Conservation (phyloP, 2,113 vertebrate species). For the Lepisosteus oculatus region DNA sequence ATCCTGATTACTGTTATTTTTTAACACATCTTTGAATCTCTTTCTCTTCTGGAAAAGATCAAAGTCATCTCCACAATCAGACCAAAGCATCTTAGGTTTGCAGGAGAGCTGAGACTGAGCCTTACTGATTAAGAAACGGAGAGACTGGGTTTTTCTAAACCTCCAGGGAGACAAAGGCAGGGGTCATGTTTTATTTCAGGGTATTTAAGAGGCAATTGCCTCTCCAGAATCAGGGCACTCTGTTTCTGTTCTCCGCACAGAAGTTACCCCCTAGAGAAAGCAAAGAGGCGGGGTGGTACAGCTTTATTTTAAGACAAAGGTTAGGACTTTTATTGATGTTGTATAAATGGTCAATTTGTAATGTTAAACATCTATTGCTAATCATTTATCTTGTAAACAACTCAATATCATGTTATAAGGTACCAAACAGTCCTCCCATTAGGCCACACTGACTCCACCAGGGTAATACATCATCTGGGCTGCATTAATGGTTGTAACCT, state of each 20-base stretch:
- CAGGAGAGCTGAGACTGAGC: too few species aligned
- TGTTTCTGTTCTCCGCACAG: background rate
- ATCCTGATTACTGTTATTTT: too few species aligned
- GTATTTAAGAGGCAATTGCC: conserved; percentile 7
- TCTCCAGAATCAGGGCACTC: too few species aligned
- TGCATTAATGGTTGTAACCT: conserved; percentile 36
- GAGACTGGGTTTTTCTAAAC: background rate
- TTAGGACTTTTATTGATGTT: conserved; percentile 36
- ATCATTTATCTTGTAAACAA: conserved; percentile 48
- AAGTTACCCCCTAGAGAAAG: conserved; percentile 10
- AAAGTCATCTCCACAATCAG: too few species aligned
- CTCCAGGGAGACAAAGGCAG: conserved; percentile 3
- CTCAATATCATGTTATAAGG: conserved; percentile 23
- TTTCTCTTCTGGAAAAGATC: too few species aligned
- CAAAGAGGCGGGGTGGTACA: conserved; percentile 1
- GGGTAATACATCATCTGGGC: conserved; percentile 25
- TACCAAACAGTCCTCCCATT: conserved; percentile 15
- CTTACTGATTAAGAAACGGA: background rate
- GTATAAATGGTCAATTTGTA: conserved; percentile 49
- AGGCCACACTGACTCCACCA: conserved; percentile 23
- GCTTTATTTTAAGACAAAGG: conserved; percentile 13
- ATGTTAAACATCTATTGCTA: conserved; percentile 51
- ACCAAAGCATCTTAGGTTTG: too few species aligned
- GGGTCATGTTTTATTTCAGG: conserved; percentile 14
- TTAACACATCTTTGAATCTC: too few species aligned